These are phyloP conservation scores for Temnothorax rugatulus DNA, from an alignment of 2,888 invertebrate genomes.

Conservation along the genomic window DNA sequence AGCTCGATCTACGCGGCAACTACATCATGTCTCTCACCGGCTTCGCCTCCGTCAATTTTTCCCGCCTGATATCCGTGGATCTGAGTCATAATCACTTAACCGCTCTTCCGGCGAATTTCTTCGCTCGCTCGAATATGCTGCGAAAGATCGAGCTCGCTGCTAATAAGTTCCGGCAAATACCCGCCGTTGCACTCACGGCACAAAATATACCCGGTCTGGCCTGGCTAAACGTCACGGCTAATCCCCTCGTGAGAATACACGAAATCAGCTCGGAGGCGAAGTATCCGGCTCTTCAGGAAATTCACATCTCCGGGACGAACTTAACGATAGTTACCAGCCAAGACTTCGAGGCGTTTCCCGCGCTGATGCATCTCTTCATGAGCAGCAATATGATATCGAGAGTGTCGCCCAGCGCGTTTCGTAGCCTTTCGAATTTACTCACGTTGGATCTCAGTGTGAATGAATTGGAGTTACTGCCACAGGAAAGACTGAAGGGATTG, in stretches of 20 bases:
- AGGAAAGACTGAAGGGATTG: conserved; percentile 94
- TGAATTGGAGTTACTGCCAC: conserved; percentile 93
- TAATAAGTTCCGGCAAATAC: conserved; percentile 93
- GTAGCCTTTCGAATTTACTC: conserved; percentile 91
- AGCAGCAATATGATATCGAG: conserved; percentile 92
- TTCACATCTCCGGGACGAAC: conserved; percentile 93
- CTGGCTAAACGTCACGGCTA: conserved; percentile 94
- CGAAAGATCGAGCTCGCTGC: conserved; percentile 92
- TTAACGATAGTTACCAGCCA: conserved; percentile 93
- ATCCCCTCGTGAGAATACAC: conserved; percentile 92
- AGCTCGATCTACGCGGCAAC: conserved; percentile 92
- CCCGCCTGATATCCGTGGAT: conserved; percentile 91
- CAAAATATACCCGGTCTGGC: conserved; percentile 91
- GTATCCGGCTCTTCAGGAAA: conserved; percentile 93
- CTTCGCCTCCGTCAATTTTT: conserved; percentile 92
- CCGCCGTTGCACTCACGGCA: conserved; percentile 92
- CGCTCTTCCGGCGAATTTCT: conserved; percentile 93
- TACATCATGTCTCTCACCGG: conserved; percentile 92
- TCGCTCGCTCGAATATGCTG: conserved; percentile 91
- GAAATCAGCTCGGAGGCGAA: conserved; percentile 90
- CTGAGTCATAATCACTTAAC: conserved; percentile 92
- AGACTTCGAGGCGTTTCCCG: conserved; percentile 94
- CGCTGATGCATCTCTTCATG: conserved; percentile 91
- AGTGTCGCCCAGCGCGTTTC: conserved; percentile 95
- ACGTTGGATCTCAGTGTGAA: conserved; percentile 94